Evolutionary conservation across 1,140 invertebrate species (phyloP), one percentile per base, ranked within the genome.

Genomic region (Episyrphus balteatus): DNA sequence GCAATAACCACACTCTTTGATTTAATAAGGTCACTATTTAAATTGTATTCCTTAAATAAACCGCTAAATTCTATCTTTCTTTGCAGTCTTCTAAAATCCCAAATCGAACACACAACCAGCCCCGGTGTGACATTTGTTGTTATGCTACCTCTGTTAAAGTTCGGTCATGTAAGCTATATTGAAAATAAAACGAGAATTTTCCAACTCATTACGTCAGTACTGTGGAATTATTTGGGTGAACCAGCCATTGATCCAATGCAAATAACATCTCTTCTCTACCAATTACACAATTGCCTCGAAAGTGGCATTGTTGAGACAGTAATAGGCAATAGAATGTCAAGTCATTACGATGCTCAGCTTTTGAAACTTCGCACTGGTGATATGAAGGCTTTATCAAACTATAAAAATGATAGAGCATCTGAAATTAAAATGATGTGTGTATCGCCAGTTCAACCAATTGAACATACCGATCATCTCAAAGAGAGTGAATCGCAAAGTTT

Each of bases 1-100:
- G 79, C 84, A 6, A 80, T 88, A 15, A 75, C 78, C 2, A 83
- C 84, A 5, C 66, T 88, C n/a, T 68, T 89, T 17, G 86, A 89
- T 59, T 66, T 88, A 10, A 80, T 88, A 34, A 78, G 78, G 64
- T 67, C 21, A 49, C 7, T 30, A 43, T 43, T n/a, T 14, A n/a
- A 31, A 14, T 5, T 45, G 6, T 34, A 11, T 5, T 41, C n/a
- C n/a, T 31, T n/a, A 21, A 2, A 30, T 42, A 14, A 41, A 41
- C 14, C 19, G 8, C 12, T 17, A 7, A 18, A 19, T 32, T 42
- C 30, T 32, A 18, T 11, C 7, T 26, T 12, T 42, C 1, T 44
- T 41, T 47, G 19, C 38, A 65, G 59, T 15, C 55, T 81, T 1
- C 61, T 75, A 3, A 78, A 76, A 48, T 75, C 74, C 5, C 73